These are phyloP conservation scores for Myotis daubentonii DNA, from an alignment of 2,797 vertebrate species.

Conservation along the genomic window DNA sequence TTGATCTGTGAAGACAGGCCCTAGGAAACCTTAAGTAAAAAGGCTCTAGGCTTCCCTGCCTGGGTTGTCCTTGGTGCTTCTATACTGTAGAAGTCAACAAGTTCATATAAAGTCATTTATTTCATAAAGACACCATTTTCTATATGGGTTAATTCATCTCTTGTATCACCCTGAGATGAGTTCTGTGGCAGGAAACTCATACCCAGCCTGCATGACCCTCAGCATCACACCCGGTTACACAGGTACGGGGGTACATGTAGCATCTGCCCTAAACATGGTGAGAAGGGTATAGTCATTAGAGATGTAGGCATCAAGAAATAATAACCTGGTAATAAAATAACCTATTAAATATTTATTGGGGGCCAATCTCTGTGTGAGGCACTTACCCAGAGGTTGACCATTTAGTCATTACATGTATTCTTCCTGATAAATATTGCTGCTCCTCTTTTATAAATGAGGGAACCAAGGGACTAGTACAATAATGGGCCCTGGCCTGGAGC, in stretches of 20 bases:
- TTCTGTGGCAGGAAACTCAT: not conserved
- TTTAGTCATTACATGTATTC: too few relatives aligned
- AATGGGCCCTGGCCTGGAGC: not conserved
- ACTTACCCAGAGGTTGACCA: not conserved
- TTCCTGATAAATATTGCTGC: too few relatives aligned
- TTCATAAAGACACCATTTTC: not conserved
- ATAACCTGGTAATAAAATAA: not conserved
- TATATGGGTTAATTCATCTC: not conserved
- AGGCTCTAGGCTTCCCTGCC: not conserved
- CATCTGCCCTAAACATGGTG: accelerated
- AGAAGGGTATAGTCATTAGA: not conserved
- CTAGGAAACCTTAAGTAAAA: not conserved
- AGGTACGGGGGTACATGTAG: not conserved
- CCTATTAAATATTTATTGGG: not conserved
- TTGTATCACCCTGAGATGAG: not conserved
- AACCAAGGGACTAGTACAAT: not conserved
- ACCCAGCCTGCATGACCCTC: not conserved
- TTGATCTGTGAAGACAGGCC: not conserved
- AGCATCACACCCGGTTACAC: not conserved
- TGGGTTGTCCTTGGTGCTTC: not conserved
- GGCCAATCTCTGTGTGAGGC: not conserved
- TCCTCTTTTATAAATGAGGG: not conserved
- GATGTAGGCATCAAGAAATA: not conserved
- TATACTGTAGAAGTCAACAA: not conserved
- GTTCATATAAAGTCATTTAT: not conserved